These are phyloP conservation scores for Saturnia pavonia DNA, from an alignment of 2,888 invertebrate genomes.

Conservation along the genomic window DNA sequence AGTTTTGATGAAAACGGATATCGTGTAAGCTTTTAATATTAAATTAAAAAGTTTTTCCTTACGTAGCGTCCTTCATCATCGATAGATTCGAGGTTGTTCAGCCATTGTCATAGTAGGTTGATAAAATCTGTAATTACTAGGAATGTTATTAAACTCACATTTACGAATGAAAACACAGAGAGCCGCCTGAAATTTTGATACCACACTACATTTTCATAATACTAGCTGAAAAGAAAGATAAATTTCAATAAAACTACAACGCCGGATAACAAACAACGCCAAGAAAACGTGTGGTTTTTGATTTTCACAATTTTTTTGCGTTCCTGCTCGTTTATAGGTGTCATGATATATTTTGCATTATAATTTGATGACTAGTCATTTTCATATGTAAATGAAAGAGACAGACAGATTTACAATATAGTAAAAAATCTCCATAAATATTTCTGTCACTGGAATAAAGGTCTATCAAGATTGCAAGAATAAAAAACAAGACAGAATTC, in stretches of 20 bases:
- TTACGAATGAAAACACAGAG: constrained; percentile 56
- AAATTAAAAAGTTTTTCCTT: constrained; percentile 15
- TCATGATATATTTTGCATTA: constrained; percentile 14
- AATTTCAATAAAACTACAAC: constrained; percentile 61
- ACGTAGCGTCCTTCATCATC: constrained; percentile 35
- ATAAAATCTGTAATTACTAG: constrained; percentile 18
- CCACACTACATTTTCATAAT: constrained; percentile 68
- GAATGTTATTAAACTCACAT: constrained; percentile 54
- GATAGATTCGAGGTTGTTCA: constrained; percentile 56
- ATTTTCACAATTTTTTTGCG: constrained; percentile 42
- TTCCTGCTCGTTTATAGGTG: constrained; percentile 27
- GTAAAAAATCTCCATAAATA: background rate
- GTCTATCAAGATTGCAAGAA: background rate
- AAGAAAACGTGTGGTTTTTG: constrained; percentile 76
- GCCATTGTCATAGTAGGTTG: constrained; percentile 44
- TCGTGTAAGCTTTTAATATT: background rate
- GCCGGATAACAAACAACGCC: constrained; percentile 78
- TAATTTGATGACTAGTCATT: background rate
- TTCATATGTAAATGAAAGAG: constrained; percentile 15
- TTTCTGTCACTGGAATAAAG: background rate
- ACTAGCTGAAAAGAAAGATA: constrained; percentile 61
- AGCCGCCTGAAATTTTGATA: constrained; percentile 51
- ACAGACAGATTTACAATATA: background rate
- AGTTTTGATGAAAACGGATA: constrained; percentile 2
- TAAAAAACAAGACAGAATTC: background rate